Percentiles rank a stretch among this genome's conserved stretches.
phyloP scores from a whole-genome alignment of 30 jellyfish, hydroid and myxozoan genomes.

The Cassiopea xamachana region DNA sequence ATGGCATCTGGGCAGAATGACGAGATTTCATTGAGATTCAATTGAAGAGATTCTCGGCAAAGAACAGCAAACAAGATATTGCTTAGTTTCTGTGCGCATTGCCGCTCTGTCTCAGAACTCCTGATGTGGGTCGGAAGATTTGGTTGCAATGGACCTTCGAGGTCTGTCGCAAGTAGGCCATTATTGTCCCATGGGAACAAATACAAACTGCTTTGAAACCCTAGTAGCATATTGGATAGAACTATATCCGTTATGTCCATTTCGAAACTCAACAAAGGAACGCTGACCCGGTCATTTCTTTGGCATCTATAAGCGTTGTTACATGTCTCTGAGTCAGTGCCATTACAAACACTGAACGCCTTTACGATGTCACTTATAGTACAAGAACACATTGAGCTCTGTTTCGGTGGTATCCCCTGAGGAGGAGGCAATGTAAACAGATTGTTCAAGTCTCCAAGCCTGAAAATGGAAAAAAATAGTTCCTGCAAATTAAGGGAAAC shows the following conservation, averaged over 20 bases:
- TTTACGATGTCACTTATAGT: constrained; percentile 43
- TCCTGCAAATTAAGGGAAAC: no score
- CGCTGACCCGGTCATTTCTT: constrained; percentile 64
- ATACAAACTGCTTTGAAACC: constrained; percentile 57
- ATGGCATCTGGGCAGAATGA: constrained; percentile 57
- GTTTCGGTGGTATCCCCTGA: constrained; percentile 44
- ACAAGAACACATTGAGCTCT: constrained; percentile 59
- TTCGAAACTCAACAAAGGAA: constrained; percentile 71
- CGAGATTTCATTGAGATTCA: constrained; percentile 41
- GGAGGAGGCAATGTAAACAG: constrained; percentile 61
- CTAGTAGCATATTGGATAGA: constrained; percentile 68
- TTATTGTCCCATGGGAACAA: constrained; percentile 64
- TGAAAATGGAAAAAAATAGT: background rate
- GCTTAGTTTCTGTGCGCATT: constrained; percentile 45
- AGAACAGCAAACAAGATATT: constrained; percentile 64
- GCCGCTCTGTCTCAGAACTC: constrained; percentile 18
- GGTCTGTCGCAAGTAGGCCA: constrained; percentile 5
- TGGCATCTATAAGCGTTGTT: constrained; percentile 59
- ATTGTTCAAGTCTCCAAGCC: constrained; percentile 76
- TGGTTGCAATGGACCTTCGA: constrained; percentile 1
- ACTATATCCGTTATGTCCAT: constrained; percentile 77
- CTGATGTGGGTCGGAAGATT: background rate
- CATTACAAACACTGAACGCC: constrained; percentile 62
- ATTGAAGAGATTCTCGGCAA: constrained; percentile 67
- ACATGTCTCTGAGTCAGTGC: constrained; percentile 40